These are phyloP conservation scores for Scleropages formosus DNA, from an alignment of 2,797 vertebrate genomes.

Conservation along the genomic window DNA sequence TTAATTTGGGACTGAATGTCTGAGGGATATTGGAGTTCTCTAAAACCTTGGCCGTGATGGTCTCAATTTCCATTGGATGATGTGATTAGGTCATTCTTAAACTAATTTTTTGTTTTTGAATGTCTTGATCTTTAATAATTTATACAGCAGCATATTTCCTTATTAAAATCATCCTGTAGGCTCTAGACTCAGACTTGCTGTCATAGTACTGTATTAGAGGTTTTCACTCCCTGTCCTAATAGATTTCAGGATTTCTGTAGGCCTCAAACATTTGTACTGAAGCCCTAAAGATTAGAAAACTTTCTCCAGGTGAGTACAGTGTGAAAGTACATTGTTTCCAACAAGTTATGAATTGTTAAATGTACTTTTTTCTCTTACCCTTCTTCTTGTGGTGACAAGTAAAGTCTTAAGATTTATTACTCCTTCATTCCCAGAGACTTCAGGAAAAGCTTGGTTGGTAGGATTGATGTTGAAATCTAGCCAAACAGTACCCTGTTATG, in stretches of 20 bases:
- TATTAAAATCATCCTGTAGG: not conserved
- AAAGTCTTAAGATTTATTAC: slow-evolving; percentile 12
- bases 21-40: not conserved
- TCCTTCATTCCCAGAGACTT: slow-evolving; percentile 6
- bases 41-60: not conserved
- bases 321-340: slow-evolving; percentile 8
- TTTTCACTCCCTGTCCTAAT: too few species aligned
- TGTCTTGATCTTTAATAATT: not conserved
- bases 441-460: not conserved
- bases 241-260: too few species aligned
- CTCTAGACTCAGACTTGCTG: not conserved
- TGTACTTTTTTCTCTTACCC: not conserved
- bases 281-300: not conserved
- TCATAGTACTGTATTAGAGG: not conserved
- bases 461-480: slow-evolving; percentile 23
- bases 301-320: not conserved
- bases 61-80: not conserved
- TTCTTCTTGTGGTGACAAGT: slow-evolving; percentile 17
- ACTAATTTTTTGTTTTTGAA: slow-evolving; percentile 4
- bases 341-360: slow-evolving; percentile 1
- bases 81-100: not conserved
- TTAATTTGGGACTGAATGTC: not conserved
- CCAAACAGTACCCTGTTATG: slow-evolving; percentile 18
- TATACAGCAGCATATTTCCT: not conserved
- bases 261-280: too few species aligned